These are phyloP conservation scores for Deroplatys truncata DNA, from an alignment of 2,888 invertebrate species.

Conservation along the genomic window DNA sequence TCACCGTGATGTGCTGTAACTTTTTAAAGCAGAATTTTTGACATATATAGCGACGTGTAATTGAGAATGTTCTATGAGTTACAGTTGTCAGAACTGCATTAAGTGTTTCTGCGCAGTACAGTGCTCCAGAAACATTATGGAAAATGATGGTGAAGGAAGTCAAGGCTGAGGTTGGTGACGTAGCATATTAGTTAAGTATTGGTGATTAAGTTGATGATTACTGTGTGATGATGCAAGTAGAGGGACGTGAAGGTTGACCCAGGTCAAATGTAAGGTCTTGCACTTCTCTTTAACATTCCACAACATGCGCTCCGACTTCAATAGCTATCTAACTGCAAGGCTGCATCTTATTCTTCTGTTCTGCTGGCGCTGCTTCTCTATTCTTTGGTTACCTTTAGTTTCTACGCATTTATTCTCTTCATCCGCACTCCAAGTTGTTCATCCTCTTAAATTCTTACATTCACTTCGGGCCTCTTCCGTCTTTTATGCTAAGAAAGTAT, in stretches of 20 bases:
- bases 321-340: background rate
- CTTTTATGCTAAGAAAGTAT: no score
- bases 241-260: background rate
- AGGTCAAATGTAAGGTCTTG: background rate
- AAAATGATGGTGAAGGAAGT: background rate
- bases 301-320: background rate
- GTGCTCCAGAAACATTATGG: background rate
- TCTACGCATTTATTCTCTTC: background rate
- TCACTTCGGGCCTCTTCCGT: no score
- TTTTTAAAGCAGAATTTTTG: no score
- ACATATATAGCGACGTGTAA: no score
- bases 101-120: background rate
- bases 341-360: background rate
- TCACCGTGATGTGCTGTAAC: no score
- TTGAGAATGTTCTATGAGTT: no score
- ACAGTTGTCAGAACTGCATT: background rate
- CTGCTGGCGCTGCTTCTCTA: background rate
- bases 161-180: background rate
- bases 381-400: background rate
- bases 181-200: background rate
- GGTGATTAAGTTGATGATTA: background rate
- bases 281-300: background rate
- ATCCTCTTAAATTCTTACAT: no score
- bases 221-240: background rate
- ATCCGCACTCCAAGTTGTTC: background rate